Evolutionary conservation across 1,140 invertebrate genomes (phyloP).

Genomic region (Wiebesia pumilae): DNA sequence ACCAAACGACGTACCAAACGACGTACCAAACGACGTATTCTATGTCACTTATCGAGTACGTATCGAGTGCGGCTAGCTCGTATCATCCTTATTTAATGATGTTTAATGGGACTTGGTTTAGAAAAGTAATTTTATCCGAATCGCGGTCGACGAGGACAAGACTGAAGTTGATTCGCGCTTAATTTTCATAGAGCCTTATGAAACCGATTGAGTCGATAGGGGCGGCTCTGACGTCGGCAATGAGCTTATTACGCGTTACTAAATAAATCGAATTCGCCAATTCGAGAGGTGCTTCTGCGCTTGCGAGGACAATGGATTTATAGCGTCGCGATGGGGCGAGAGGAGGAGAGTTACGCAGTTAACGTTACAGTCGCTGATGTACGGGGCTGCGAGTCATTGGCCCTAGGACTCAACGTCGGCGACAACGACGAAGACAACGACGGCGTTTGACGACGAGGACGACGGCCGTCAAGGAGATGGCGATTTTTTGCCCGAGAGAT

Average conservation of each 20-base stretch:
- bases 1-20: too few relatives aligned
- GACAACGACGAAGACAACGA: slow-evolving; percentile 5
- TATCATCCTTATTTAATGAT: too few relatives aligned
- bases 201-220: too few relatives aligned
- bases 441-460: background rate
- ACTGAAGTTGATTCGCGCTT: background rate
- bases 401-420: background rate
- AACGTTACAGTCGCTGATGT: background rate
- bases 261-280: background rate
- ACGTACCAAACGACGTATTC: background rate
- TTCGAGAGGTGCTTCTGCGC: slow-evolving; percentile 31
- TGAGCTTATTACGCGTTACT: background rate
- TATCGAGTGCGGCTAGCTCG: background rate
- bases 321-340: background rate
- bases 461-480: slow-evolving; percentile 23
- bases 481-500: slow-evolving; percentile 27
- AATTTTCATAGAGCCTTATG: background rate
- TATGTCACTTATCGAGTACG: background rate
- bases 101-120: too few relatives aligned
- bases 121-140: too few relatives aligned
- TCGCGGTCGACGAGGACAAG: too few relatives aligned
- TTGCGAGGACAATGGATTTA: slow-evolving; percentile 51
- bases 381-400: slow-evolving; percentile 12
- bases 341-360: background rate
- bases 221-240: too few relatives aligned